These are phyloP conservation scores for Rhizomys pruinosus DNA, from an alignment of 2,113 vertebrate genomes.

Conservation along the genomic window DNA sequence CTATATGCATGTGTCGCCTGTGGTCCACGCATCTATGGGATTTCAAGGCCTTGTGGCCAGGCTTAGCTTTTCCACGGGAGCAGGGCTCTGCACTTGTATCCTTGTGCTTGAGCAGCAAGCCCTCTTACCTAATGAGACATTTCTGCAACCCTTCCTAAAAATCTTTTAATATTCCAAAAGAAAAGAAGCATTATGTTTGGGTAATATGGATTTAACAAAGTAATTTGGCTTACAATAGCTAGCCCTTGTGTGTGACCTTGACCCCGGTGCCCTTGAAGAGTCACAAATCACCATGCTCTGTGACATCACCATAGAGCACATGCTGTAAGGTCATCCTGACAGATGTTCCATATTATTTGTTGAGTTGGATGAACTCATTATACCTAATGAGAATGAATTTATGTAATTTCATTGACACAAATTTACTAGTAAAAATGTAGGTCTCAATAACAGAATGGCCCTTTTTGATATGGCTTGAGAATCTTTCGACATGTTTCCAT, in stretches of 20 bases:
- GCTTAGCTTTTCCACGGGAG: too few species aligned
- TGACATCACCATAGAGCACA: conserved; percentile 62
- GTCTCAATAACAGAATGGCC: conserved; percentile 58
- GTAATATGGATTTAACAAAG: background rate
- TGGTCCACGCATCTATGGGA: too few species aligned
- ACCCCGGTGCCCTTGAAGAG: background rate
- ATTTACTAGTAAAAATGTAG: conserved; percentile 61
- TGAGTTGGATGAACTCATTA: conserved; percentile 78
- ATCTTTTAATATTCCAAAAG: background rate
- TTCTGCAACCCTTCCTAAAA: too few species aligned
- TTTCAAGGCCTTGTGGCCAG: too few species aligned
- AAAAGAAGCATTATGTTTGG: background rate
- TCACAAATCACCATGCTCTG: conserved; percentile 55
- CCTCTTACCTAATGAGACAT: too few species aligned
- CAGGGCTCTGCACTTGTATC: too few species aligned
- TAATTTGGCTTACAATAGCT: background rate
- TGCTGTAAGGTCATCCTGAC: conserved; percentile 67
- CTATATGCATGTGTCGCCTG: too few species aligned
- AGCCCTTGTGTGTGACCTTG: background rate
- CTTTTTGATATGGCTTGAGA: conserved; percentile 47
- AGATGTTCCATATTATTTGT: conserved; percentile 72
- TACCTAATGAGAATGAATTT: conserved; percentile 69
- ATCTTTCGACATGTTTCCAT: conserved; percentile 49
- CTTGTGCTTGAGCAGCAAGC: too few species aligned
- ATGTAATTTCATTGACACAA: conserved; percentile 74